Conservation (phyloP, 1,140 invertebrate species). For the Wiebesia pumilae region DNA sequence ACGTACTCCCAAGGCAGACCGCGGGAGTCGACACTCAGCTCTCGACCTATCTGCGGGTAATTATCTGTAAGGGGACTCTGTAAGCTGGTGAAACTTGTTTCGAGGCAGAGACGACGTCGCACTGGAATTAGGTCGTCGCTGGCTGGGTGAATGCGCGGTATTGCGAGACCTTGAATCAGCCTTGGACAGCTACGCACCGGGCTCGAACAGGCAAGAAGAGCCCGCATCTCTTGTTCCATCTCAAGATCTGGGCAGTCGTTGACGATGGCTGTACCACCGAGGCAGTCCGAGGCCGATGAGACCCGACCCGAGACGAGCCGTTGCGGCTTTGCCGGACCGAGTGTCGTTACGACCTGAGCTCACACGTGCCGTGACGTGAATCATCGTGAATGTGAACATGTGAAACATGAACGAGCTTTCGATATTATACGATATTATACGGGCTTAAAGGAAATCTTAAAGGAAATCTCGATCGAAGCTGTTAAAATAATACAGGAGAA, state of each 20-base stretch:
- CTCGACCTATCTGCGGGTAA: slow-evolving; percentile 65
- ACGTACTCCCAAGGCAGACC: slow-evolving; percentile 73
- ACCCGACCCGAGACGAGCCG: slow-evolving; percentile 69
- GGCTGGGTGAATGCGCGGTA: slow-evolving; percentile 51
- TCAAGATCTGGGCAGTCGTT: slow-evolving; percentile 61
- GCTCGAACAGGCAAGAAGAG: slow-evolving; percentile 68
- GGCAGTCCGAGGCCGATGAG: slow-evolving; percentile 60
- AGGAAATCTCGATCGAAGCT: too few relatives aligned
- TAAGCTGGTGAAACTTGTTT: slow-evolving; percentile 85
- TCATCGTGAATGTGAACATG: too few relatives aligned
- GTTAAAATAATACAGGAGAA: too few relatives aligned
- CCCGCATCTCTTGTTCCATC: slow-evolving; percentile 70
- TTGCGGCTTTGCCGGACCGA: slow-evolving; percentile 83
- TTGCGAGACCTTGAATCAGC: not conserved
- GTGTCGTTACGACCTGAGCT: slow-evolving; percentile 83
- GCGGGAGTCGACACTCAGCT: slow-evolving; percentile 70
- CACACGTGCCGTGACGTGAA: not conserved
- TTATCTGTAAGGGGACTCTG: slow-evolving; percentile 74
- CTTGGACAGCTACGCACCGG: not conserved
- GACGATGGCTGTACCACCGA: not conserved
- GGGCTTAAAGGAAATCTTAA: too few relatives aligned
- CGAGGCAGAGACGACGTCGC: slow-evolving; percentile 79
- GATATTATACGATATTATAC: too few relatives aligned
- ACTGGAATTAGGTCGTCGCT: slow-evolving; percentile 73
- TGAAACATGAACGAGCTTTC: too few relatives aligned